A percentile compares a stretch with the other conserved stretches of the same genome.
Conservation (phyloP, 1,140 invertebrate genomes). For the Physella acuta region DNA sequence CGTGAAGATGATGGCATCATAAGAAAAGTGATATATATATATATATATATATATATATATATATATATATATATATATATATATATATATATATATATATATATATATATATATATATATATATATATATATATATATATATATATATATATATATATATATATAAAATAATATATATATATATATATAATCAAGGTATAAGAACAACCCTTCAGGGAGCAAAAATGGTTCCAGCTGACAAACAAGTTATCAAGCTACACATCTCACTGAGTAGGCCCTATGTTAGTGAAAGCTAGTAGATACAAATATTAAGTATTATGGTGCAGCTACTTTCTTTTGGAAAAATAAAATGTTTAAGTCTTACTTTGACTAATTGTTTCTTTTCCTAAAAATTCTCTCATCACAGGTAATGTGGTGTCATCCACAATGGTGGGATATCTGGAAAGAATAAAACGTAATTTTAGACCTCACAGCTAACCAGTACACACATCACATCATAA, state of each 20-base stretch:
- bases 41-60: too few species aligned
- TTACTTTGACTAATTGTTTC: slow-evolving; percentile 35
- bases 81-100: too few species aligned
- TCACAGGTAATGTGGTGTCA: slow-evolving; percentile 62
- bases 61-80: too few species aligned
- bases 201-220: background rate
- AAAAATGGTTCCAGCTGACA: background rate
- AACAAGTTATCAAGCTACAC: background rate
- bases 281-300: background rate
- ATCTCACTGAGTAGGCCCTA: background rate
- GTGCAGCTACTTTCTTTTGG: too few species aligned
- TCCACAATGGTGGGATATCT: slow-evolving; percentile 76
- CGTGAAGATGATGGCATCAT: background rate
- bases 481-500: too few species aligned
- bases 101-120: too few species aligned
- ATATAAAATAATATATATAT: too few species aligned
- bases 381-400: slow-evolving; percentile 66
- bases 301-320: background rate
- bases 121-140: too few species aligned
- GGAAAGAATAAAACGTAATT: slow-evolving; percentile 24
- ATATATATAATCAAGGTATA: background rate
- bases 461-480: background rate
- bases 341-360: slow-evolving; percentile 1
- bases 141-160: too few species aligned
- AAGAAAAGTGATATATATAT: too few species aligned